Evolutionary conservation across 1,140 invertebrate species (phyloP).

Genomic region (Megathymus violae): DNA sequence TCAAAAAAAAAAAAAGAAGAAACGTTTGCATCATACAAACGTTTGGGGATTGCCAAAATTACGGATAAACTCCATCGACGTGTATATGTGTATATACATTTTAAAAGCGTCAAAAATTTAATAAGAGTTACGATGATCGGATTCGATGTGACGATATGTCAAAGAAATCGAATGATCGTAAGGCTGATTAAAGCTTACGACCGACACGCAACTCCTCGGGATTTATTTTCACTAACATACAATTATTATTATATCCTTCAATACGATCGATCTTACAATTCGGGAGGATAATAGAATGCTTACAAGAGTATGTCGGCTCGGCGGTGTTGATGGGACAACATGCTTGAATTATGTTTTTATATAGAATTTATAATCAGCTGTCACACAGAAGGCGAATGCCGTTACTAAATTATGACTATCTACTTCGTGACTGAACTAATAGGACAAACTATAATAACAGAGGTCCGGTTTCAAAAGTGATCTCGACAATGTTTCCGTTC

Average conservation of each 20-base stretch:
- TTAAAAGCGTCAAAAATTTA: slow-evolving; percentile 45
- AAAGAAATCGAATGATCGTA: slow-evolving; percentile 41
- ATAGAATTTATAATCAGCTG: slow-evolving; percentile 8
- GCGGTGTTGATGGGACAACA: neutral
- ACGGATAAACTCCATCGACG: slow-evolving; percentile 20
- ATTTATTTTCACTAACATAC: neutral
- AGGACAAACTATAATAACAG: slow-evolving; percentile 2
- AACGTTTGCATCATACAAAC: slow-evolving; percentile 17
- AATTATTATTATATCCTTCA: neutral
- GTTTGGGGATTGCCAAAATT: slow-evolving; percentile 21
- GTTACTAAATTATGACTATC: slow-evolving; percentile 23
- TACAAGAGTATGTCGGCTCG: neutral
- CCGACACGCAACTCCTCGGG: slow-evolving; percentile 39
- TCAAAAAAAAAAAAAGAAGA: slow-evolving; percentile 18
- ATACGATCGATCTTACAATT: neutral
- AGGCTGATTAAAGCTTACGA: slow-evolving; percentile 45
- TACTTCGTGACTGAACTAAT: slow-evolving; percentile 23
- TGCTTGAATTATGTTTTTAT: neutral
- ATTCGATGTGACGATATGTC: slow-evolving; percentile 38
- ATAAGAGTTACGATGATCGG: slow-evolving; percentile 33
- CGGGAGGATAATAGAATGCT: neutral
- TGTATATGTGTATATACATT: slow-evolving; percentile 37
- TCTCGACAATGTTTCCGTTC: slow-evolving; percentile 4
- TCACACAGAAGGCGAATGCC: slow-evolving; percentile 3
- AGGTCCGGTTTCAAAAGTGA: slow-evolving; percentile 10